Conservation (phyloP, 2,113 vertebrate species). For the Cyphomyrus discorhynchus region DNA sequence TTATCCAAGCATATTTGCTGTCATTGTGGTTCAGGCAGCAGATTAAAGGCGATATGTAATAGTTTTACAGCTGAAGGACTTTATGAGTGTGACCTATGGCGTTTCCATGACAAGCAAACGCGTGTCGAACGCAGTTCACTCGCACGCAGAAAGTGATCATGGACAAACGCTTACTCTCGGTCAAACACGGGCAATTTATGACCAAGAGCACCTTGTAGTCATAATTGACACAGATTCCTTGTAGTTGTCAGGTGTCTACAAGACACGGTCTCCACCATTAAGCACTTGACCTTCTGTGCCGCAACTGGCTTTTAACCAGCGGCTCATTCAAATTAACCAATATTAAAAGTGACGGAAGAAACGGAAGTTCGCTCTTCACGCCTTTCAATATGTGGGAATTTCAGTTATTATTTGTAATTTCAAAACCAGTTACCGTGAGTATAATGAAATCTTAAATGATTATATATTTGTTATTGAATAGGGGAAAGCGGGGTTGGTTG, state of each 20-base stretch:
- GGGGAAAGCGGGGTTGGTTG: no score
- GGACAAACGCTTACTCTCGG: background rate
- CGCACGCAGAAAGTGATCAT: background rate
- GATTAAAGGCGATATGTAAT: background rate
- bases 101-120: background rate
- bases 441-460: background rate
- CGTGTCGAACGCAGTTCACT: background rate
- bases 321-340: background rate
- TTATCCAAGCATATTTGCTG: background rate
- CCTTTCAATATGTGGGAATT: background rate
- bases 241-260: background rate
- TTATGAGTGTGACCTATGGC: background rate
- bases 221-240: background rate
- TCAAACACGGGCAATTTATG: background rate
- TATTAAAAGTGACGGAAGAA: background rate
- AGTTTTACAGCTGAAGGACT: background rate
- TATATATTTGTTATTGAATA: background rate
- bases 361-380: background rate
- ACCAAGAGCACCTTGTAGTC: background rate
- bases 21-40: background rate
- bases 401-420: background rate
- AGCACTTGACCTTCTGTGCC: background rate
- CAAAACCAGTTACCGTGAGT: background rate
- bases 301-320: background rate
- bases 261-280: background rate